phyloP scores from a whole-genome alignment of 2,113 vertebrate genomes.

The Pungitius pungitius region DNA sequence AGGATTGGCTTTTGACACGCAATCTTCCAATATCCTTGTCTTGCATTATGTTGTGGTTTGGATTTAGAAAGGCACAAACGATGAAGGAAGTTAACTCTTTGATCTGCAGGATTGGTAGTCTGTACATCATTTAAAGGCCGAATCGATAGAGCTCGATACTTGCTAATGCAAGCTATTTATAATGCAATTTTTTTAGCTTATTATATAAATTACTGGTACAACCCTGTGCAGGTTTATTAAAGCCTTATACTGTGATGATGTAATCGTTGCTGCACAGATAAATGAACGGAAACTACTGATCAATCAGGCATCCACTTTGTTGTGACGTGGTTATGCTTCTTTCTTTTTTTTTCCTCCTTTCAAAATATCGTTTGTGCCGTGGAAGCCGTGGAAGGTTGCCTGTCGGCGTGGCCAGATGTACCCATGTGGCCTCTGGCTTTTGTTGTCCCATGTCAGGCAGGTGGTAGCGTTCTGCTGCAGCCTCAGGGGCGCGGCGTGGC shows the following conservation, averaged over 20 bases:
- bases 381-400: conserved; percentile 27
- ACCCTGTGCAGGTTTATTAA: not conserved
- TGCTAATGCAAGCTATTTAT: not conserved
- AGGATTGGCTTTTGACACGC: conserved; percentile 16
- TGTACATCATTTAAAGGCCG: not conserved
- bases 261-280: not conserved
- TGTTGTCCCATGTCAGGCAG: conserved; percentile 82
- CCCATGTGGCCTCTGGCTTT: conserved; percentile 75
- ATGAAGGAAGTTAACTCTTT: conserved; percentile 16
- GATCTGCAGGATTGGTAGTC: not conserved
- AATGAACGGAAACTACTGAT: not conserved
- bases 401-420: conserved; percentile 58
- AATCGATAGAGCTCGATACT: conserved; percentile 2
- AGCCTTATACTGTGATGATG: not conserved
- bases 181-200: not conserved
- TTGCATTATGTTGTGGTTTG: conserved; percentile 7
- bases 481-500: conserved; percentile 76
- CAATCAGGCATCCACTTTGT: not conserved
- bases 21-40: conserved; percentile 21
- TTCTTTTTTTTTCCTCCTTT: not conserved
- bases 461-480: conserved; percentile 79
- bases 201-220: not conserved
- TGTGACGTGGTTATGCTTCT: not conserved
- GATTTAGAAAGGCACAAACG: conserved; percentile 56
- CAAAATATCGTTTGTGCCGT: conserved; percentile 38